These are phyloP conservation scores for Beaufortia kweichowensis DNA, from an alignment of 2,113 vertebrate genomes.

Conservation along the genomic window DNA sequence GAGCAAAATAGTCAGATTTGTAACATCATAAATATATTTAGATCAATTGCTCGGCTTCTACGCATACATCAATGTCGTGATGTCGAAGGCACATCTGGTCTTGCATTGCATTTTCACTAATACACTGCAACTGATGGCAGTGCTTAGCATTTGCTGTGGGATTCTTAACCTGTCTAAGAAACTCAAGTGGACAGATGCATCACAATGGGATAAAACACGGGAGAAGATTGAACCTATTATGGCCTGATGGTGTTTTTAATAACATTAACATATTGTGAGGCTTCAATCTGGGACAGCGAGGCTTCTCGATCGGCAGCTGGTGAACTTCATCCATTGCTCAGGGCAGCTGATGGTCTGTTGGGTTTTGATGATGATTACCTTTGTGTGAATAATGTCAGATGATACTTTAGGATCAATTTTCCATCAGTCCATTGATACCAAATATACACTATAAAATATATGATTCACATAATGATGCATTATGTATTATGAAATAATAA, in stretches of 20 bases:
- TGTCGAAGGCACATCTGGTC: constrained; percentile 23
- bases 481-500: too few relatives aligned
- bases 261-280: constrained; percentile 32
- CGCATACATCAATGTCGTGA: constrained; percentile 18
- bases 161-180: constrained; percentile 7
- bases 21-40: constrained; percentile 40
- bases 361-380: neutral
- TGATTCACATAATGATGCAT: neutral
- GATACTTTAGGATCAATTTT: constrained; percentile 4
- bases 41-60: constrained; percentile 22
- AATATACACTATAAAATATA: neutral
- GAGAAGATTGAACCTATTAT: constrained; percentile 30
- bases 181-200: constrained; percentile 19
- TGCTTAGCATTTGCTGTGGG: neutral
- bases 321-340: constrained; percentile 14
- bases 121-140: neutral
- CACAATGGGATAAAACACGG: constrained; percentile 23
- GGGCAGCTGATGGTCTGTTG: neutral
- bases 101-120: constrained; percentile 11
- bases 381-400: constrained; percentile 7
- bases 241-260: neutral
- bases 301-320: neutral
- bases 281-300: neutral
- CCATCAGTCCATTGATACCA: constrained; percentile 4
- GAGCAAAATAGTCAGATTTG: constrained; percentile 44